phyloP scores from a whole-genome alignment of 2,888 invertebrate species.

The Pheosia tremula region DNA sequence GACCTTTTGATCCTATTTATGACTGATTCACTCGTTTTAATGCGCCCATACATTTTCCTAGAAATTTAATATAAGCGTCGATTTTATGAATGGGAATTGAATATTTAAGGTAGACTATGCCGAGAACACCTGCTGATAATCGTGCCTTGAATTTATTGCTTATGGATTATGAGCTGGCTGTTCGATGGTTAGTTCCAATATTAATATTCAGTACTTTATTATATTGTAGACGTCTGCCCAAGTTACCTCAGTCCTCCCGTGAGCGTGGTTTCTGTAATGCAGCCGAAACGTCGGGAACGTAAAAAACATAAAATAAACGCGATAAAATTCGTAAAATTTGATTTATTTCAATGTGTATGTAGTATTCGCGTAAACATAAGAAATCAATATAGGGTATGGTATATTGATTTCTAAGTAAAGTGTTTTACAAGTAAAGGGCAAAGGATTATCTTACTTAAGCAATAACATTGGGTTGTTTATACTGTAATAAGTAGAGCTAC shows the following conservation, averaged over 20 bases:
- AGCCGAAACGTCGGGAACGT: no score
- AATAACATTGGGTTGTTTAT: no score
- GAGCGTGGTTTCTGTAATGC: no score
- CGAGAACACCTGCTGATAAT: neutral
- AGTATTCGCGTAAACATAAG: no score
- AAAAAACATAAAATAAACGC: no score
- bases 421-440: no score
- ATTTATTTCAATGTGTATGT: no score
- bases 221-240: neutral
- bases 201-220: neutral
- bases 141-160: slow-evolving; percentile 1
- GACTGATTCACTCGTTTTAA: neutral
- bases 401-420: no score
- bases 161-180: neutral
- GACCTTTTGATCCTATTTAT: neutral
- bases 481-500: neutral
- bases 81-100: neutral
- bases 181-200: neutral
- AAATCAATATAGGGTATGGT: no score
- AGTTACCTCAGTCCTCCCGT: no score
- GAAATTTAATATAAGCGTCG: slow-evolving; percentile 1
- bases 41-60: neutral
- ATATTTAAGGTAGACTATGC: neutral
- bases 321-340: no score
- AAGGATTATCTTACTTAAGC: no score